Evolutionary conservation across 2,888 invertebrate species (phyloP).

Genomic region (Conomelus anceps): DNA sequence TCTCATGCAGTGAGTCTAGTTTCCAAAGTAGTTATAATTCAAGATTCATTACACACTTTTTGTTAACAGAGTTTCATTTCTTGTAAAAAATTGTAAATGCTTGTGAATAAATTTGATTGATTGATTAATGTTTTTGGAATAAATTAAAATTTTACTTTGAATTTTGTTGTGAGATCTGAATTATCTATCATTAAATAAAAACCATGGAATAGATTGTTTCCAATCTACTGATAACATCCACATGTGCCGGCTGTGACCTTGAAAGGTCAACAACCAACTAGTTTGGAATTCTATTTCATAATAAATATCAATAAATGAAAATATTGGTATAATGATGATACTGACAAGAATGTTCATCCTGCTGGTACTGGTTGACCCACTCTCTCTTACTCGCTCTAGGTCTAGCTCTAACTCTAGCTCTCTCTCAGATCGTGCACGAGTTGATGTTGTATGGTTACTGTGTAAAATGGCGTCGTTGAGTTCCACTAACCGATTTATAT

Average conservation of each 20-base stretch:
- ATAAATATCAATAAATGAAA: not conserved
- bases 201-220: too few relatives aligned
- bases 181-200: too few relatives aligned
- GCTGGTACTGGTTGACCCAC: not conserved
- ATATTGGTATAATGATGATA: not conserved
- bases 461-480: not conserved
- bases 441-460: not conserved
- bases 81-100: too few relatives aligned
- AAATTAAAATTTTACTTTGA: too few relatives aligned
- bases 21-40: too few relatives aligned
- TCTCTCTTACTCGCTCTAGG: not conserved
- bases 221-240: not conserved
- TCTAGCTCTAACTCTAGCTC: not conserved
- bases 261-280: not conserved
- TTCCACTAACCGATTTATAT: not conserved
- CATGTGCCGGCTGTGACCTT: not conserved
- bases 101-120: too few relatives aligned
- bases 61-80: too few relatives aligned
- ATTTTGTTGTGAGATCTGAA: too few relatives aligned
- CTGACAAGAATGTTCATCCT: not conserved
- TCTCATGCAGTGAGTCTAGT: too few relatives aligned
- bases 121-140: too few relatives aligned
- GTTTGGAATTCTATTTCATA: not conserved
- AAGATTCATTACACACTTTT: too few relatives aligned
- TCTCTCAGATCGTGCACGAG: not conserved